Conservation (phyloP, 1,140 invertebrate genomes). For the Lanistes nyassanus region DNA sequence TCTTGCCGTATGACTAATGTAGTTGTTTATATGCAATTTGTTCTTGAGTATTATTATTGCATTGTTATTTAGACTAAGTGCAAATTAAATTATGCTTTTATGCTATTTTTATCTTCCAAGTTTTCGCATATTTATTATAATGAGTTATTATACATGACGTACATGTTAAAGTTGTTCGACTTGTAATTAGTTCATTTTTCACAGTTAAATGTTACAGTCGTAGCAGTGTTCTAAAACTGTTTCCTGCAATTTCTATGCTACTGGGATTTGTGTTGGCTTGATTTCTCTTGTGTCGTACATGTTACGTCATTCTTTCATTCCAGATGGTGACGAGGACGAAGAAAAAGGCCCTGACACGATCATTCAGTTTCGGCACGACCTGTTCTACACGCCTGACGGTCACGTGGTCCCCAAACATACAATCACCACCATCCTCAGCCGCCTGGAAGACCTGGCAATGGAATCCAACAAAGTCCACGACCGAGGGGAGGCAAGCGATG, state of each 20-base stretch:
- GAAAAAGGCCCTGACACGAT: neutral
- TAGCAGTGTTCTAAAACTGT: neutral
- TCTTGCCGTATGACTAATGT: neutral
- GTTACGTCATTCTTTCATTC: neutral
- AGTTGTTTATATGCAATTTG: neutral
- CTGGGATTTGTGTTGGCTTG: neutral
- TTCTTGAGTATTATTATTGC: too few species aligned
- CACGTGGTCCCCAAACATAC: neutral
- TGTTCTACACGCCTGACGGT: constrained; percentile 11
- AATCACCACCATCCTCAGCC: neutral
- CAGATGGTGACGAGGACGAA: constrained; percentile 4
- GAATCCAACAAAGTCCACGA: neutral
- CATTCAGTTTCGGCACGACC: neutral
- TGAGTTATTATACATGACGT: too few species aligned
- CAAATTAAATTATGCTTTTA: too few species aligned
- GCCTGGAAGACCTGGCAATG: constrained; percentile 3
- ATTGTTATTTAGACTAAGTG: too few species aligned
- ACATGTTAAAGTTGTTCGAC: too few species aligned
- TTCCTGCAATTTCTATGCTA: neutral
- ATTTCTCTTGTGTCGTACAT: neutral
- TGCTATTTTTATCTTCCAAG: too few species aligned
- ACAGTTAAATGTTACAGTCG: too few species aligned
- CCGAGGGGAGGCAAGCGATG: constrained; percentile 4
- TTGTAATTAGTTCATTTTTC: too few species aligned
- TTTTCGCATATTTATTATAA: too few species aligned